Evolutionary conservation across 2,797 vertebrate genomes (phyloP), one percentile per base, ranked within the genome.

Genomic region (Erethizon dorsatum): DNA sequence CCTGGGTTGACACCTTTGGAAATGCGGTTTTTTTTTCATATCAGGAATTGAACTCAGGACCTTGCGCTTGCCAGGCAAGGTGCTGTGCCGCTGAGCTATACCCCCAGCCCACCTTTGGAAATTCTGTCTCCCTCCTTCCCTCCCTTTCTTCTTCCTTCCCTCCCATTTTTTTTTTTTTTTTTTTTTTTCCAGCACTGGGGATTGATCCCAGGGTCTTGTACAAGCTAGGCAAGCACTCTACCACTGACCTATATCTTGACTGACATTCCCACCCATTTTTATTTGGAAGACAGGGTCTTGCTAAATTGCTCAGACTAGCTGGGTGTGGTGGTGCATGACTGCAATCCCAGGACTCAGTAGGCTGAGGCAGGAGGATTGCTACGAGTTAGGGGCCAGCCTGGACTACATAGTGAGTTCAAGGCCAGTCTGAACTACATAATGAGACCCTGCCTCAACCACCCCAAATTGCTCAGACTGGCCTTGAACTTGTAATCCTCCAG

Each of bases 21-120:
- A 96, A 89, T 80, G 84, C 17, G 84, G 20, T 95, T 89, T 50
- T 95, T 90, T 37, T 0, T 41, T 41, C 37, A 2, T 41, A 41
- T 41, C 37, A 41, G 37, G 37, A 41, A 41, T 41, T 41, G 37
- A 41, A 41, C 37, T 41, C 37, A 41, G 37, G 37, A 41, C 37
- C 37, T 41, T 41, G 37, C 37, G 37, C 37, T 41, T 41, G 37
- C 37, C 37, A 41, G 37, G 37, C 37, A 41, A 41, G 37, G 37
- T 41, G 37, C 37, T 41, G 37, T 41, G 37, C 37, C 37, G 37
- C 37, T 41, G 37, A 41, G 37, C 37, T 41, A 41, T 41, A 41
- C 37, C 37, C 37, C 37, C 37, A 41, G 37, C 37, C 37, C 63
- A 75, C 90, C 52, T 71, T 92, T 87, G 73, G 56, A 90, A 96